A percentile compares a stretch with the other conserved stretches of the same genome.
Evolutionary conservation across 92 coral and sea anemone genomes (phyloP).

Genomic region (Actinernus sp.): DNA sequence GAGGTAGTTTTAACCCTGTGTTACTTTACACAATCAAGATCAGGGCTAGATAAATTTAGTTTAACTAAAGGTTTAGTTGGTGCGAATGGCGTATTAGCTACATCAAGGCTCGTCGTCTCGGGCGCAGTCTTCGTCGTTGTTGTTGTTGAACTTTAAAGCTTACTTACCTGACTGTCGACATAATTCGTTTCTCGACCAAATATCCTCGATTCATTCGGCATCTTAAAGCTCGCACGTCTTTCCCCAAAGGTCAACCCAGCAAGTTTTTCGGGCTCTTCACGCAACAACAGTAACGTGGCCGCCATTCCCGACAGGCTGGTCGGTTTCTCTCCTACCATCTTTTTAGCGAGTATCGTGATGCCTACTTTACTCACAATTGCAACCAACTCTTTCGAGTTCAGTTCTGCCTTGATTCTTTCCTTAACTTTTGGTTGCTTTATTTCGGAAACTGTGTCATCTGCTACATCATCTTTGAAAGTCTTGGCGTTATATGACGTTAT

Average conservation of each 20-base stretch:
- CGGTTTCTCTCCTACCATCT: constrained; percentile 41
- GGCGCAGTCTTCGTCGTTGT: too few species aligned
- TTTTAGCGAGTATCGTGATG: constrained; percentile 40
- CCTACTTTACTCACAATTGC: constrained; percentile 17
- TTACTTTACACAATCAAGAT: too few species aligned
- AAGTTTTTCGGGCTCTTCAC: constrained; percentile 25
- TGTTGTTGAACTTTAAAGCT: too few species aligned
- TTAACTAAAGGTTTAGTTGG: too few species aligned
- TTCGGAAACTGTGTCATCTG: background rate
- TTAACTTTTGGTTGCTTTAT: background rate
- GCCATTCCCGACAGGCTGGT: constrained; percentile 7
- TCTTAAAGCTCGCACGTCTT: constrained; percentile 29
- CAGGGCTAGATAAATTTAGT: too few species aligned
- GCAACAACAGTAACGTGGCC: constrained; percentile 22
- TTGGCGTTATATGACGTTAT: constrained; percentile 30
- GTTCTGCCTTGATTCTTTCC: background rate
- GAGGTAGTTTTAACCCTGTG: too few species aligned
- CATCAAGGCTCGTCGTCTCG: too few species aligned
- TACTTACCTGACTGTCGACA: constrained; percentile 65
- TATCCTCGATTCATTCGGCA: constrained; percentile 26
- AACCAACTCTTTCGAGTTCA: constrained; percentile 1
- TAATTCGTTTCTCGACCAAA: constrained; percentile 29
- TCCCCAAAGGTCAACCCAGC: constrained; percentile 27
- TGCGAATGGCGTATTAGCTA: too few species aligned
- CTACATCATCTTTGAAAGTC: background rate